Evolutionary conservation across 2,797 vertebrate genomes (phyloP).

Genomic region (Manis javanica): DNA sequence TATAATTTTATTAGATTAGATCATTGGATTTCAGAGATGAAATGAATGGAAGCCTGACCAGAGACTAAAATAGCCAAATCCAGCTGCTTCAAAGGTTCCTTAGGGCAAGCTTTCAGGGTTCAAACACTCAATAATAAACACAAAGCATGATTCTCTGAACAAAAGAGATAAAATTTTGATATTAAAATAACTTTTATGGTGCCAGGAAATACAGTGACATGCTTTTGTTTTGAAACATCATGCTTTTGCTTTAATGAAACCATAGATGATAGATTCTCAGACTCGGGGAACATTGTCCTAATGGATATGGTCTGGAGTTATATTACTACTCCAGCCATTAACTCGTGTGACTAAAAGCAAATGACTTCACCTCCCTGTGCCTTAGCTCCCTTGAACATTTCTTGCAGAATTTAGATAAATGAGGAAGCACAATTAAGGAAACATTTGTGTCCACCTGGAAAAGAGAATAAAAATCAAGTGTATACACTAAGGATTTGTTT

Average conservation of each 20-base stretch:
- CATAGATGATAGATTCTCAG: slow-evolving; percentile 61
- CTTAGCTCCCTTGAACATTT: slow-evolving; percentile 25
- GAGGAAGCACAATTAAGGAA: slow-evolving; percentile 5
- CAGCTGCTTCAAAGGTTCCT: slow-evolving; percentile 55
- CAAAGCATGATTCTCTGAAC: background rate
- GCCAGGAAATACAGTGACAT: slow-evolving; percentile 59
- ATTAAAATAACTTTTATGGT: slow-evolving; percentile 43
- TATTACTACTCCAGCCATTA: slow-evolving; percentile 52
- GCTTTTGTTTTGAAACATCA: slow-evolving; percentile 57
- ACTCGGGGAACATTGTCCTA: slow-evolving; percentile 54
- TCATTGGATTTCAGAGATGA: slow-evolving; percentile 84
- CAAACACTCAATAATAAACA: background rate
- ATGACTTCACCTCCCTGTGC: slow-evolving; percentile 53
- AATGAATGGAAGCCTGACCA: slow-evolving; percentile 82
- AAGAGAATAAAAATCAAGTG: background rate
- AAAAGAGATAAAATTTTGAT: background rate
- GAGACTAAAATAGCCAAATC: slow-evolving; percentile 70
- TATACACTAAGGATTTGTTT: background rate
- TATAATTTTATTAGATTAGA: slow-evolving; percentile 85
- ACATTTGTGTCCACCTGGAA: background rate
- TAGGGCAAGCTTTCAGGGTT: slow-evolving; percentile 51
- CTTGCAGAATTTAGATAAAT: slow-evolving; percentile 50
- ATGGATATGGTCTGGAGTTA: slow-evolving; percentile 58
- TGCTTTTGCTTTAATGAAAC: slow-evolving; percentile 65
- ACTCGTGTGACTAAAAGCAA: slow-evolving; percentile 54